Evolutionary conservation across 2,797 vertebrate genomes (phyloP).

Genomic region (Xenopus petersii): DNA sequence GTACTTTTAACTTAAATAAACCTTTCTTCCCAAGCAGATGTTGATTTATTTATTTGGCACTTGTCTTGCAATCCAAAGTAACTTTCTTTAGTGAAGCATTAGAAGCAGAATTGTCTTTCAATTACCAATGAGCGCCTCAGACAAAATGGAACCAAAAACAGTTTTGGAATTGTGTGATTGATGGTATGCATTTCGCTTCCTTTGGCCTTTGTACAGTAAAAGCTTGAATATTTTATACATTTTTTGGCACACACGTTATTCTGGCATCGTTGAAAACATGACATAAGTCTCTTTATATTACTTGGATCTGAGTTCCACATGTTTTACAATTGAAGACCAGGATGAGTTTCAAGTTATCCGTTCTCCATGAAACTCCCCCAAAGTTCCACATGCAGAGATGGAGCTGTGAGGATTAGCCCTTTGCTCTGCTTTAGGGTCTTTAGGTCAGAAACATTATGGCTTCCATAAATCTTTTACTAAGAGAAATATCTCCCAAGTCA

Average conservation of each 20-base stretch:
- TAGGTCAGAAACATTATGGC: too few species aligned
- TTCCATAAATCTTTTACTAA: too few species aligned
- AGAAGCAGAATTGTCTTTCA: background rate
- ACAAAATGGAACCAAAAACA: background rate
- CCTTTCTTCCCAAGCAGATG: constrained; percentile 16
- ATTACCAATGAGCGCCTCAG: background rate
- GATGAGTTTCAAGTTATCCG: background rate
- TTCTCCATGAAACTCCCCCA: background rate
- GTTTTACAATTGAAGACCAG: background rate
- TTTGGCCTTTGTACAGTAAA: background rate
- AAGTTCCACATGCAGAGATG: background rate
- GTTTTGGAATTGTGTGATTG: constrained; percentile 4
- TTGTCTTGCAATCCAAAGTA: background rate
- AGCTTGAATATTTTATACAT: background rate
- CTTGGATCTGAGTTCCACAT: background rate
- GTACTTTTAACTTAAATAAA: background rate
- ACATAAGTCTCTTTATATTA: background rate
- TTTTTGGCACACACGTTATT: background rate
- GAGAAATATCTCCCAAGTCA: too few species aligned
- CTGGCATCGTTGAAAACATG: background rate
- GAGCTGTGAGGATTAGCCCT: too few species aligned
- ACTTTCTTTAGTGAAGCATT: constrained; percentile 3
- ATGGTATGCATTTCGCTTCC: background rate
- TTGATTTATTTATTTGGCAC: constrained; percentile 13
- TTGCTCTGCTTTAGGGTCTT: too few species aligned